Percentiles rank a stretch among this genome's conserved stretches.
phyloP scores from a whole-genome alignment of 2,797 vertebrate species.

The Myotis vivesi region DNA sequence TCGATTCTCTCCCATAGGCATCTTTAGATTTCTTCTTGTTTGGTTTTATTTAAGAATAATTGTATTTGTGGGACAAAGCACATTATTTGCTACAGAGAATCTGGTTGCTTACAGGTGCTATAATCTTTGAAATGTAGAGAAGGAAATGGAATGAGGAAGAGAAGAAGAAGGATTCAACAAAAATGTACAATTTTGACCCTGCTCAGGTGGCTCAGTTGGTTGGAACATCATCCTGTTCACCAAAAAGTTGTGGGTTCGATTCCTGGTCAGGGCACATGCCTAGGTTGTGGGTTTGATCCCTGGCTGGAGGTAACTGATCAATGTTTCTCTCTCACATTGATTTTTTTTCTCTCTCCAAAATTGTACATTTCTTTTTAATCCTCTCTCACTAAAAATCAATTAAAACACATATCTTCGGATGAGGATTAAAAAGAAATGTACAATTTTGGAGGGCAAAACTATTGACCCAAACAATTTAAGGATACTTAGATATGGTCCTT shows the following conservation, averaged over 20 bases:
- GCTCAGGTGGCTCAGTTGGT: neutral
- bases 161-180: neutral
- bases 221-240: neutral
- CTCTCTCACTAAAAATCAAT: no score
- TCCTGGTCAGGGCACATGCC: neutral
- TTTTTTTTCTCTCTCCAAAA: neutral
- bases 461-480: neutral
- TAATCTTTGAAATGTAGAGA: neutral
- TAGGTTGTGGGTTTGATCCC: neutral
- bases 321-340: neutral
- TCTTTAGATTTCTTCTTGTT: neutral
- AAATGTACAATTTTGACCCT: neutral
- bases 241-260: neutral
- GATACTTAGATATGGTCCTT: neutral
- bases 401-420: no score
- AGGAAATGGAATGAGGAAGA: neutral
- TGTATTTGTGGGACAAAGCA: neutral
- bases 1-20: no score
- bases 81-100: neutral
- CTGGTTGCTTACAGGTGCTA: neutral
- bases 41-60: constrained; percentile 10
- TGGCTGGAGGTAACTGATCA: neutral
- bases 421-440: no score
- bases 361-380: no score
- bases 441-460: neutral